Conservation (phyloP, 2,113 vertebrate genomes). For the Petroica traversi region DNA sequence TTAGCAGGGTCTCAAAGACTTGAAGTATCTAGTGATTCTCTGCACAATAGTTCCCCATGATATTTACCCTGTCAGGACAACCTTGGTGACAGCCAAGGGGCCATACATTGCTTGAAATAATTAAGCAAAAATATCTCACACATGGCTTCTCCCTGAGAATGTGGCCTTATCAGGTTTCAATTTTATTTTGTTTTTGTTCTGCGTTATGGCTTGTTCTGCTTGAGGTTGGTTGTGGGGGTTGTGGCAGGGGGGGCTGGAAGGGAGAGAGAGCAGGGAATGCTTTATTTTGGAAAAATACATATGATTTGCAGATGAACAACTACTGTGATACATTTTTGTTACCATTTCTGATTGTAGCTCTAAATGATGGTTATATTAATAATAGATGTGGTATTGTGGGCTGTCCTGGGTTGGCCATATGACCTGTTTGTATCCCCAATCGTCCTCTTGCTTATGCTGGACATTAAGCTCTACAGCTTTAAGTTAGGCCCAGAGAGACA, state of each 20-base stretch:
- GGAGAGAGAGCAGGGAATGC: not conserved
- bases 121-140: constrained; percentile 60
- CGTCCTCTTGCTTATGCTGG: too few species aligned
- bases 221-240: not conserved
- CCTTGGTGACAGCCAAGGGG: constrained; percentile 48
- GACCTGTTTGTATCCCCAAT: too few species aligned
- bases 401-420: too few species aligned
- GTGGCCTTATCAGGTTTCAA: constrained; percentile 46
- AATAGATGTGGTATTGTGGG: not conserved
- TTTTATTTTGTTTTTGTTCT: constrained; percentile 53
- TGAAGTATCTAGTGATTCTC: not conserved
- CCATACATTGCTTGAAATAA: constrained; percentile 61
- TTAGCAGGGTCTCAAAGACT: constrained; percentile 5
- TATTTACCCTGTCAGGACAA: constrained; percentile 15
- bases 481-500: too few species aligned
- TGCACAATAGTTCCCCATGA: not conserved
- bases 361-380: not conserved
- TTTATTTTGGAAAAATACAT: not conserved
- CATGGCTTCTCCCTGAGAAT: constrained; percentile 63
- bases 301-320: not conserved
- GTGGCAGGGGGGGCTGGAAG: not conserved
- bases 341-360: not conserved
- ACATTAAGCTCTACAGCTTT: too few species aligned
- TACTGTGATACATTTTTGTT: not conserved
- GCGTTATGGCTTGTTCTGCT: constrained; percentile 1